These are phyloP conservation scores for Sporophila hypoxantha DNA, from an alignment of 2,113 vertebrate genomes.

Conservation along the genomic window DNA sequence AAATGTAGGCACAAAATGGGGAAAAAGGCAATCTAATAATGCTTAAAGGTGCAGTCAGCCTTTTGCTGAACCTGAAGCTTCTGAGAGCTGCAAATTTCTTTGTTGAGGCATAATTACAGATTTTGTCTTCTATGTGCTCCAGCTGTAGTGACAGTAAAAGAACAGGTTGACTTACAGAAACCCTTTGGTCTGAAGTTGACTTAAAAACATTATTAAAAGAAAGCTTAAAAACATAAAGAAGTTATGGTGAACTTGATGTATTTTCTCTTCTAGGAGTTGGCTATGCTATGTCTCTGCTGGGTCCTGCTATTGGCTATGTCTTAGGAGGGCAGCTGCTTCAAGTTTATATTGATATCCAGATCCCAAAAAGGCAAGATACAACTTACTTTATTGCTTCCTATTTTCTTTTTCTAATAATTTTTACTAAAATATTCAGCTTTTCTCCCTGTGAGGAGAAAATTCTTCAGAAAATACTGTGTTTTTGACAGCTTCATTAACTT, in stretches of 20 bases:
- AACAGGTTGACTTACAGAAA: background rate
- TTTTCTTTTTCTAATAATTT: background rate
- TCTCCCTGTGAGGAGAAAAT: background rate
- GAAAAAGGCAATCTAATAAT: background rate
- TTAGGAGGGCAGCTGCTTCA: constrained; percentile 74
- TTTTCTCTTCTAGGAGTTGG: constrained; percentile 71
- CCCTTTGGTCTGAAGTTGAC: background rate
- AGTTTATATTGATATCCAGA: constrained; percentile 72
- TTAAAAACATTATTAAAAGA: background rate
- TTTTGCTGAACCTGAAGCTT: background rate
- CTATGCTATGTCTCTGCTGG: constrained; percentile 74
- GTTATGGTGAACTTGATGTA: background rate
- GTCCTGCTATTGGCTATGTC: constrained; percentile 77
- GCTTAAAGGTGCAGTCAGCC: background rate
- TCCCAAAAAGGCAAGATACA: constrained; percentile 63
- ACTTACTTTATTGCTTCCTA: background rate
- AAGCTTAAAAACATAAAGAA: background rate
- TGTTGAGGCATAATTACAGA: background rate
- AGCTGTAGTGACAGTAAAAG: background rate
- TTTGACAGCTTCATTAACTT: background rate
- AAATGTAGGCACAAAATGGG: background rate
- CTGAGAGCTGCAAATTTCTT: background rate
- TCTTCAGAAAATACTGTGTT: background rate
- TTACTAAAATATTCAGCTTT: background rate
- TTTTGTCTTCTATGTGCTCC: background rate